Evolutionary conservation across 2,113 vertebrate species (phyloP), one percentile per base, ranked within the genome.

Genomic region (Hippocampus barbouri): DNA sequence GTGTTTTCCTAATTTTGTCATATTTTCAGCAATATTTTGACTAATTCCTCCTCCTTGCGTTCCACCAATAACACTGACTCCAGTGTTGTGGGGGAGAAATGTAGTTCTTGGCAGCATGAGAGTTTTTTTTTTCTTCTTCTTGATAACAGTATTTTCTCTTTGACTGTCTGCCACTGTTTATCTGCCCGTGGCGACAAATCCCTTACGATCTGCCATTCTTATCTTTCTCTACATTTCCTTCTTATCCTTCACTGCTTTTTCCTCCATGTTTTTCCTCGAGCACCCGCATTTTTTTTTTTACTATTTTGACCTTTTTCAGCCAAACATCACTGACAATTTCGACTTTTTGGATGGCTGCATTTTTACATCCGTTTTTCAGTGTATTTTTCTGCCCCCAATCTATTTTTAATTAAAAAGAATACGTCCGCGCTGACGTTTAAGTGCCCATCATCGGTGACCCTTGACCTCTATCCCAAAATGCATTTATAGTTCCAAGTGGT

Each of bases 401-500:
- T 78, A 64, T 10, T 70, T 85, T 84, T 75, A 6, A 80, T 69
- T 47, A 64, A 61, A 71, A 45, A 69, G 62, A 65, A 68, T 30
- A 65, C 38, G 14, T 65, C 40, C 34, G 73, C 65, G 69, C 64
- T 78, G 45, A 85, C 75, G 38, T 84, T 87, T 82, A 43, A 77
- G 66, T 84, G 62, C 65, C 83, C 74, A 60, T 83, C 84, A 73
- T 66, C 76, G 79, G 66, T 86, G 77, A 87, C 79, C 73, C 76
- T 77, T 89, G 83, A 95, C 84, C 92, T 96, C 73, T 91, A 93
- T 95, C 91, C 95, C 86, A 92, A 95, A 94, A 93, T 98, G 92
- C 95, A 94, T 93, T 94, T 95, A 91, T 95, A 98, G 95, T 98
- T 96, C 97, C 96, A 93, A 96, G 95, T 85, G 96, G 96, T 91